phyloP scores from a whole-genome alignment of 2,797 vertebrate species.

The Clangula hyemalis region DNA sequence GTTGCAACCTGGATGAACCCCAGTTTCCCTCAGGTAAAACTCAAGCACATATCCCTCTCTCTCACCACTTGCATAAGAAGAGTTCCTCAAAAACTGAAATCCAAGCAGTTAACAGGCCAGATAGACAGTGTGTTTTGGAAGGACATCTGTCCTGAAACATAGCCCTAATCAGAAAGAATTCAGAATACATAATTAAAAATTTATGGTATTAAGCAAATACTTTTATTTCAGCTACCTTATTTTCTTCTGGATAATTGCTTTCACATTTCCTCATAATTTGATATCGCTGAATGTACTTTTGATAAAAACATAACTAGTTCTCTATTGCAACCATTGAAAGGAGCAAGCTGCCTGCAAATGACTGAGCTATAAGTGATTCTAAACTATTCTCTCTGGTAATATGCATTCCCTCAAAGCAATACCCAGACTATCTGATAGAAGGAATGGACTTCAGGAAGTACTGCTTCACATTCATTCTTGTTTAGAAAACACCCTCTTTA shows the following conservation, averaged over 20 bases:
- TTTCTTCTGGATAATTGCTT: conserved; percentile 31
- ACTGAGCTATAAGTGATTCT: fast-evolving
- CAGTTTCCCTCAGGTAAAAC: background rate
- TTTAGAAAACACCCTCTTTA: background rate
- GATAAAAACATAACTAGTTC: background rate
- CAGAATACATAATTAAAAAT: conserved; percentile 10
- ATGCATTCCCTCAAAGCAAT: background rate
- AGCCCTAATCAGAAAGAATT: background rate
- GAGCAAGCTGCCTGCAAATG: background rate
- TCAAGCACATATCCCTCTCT: background rate
- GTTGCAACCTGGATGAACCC: background rate
- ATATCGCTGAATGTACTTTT: background rate
- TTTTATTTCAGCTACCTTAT: conserved; percentile 13
- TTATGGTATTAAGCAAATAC: conserved; percentile 41
- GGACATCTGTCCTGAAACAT: background rate
- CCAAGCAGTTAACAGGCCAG: background rate
- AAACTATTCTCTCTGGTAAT: background rate
- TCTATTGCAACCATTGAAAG: background rate
- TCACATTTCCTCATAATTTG: background rate
- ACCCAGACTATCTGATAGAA: background rate
- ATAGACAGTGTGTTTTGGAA: background rate
- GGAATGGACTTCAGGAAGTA: background rate
- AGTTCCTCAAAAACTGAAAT: background rate
- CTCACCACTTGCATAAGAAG: background rate
- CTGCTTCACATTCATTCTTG: background rate